These are phyloP conservation scores for Aphidius colemani DNA, from an alignment of 2,888 invertebrate genomes.

Conservation along the genomic window DNA sequence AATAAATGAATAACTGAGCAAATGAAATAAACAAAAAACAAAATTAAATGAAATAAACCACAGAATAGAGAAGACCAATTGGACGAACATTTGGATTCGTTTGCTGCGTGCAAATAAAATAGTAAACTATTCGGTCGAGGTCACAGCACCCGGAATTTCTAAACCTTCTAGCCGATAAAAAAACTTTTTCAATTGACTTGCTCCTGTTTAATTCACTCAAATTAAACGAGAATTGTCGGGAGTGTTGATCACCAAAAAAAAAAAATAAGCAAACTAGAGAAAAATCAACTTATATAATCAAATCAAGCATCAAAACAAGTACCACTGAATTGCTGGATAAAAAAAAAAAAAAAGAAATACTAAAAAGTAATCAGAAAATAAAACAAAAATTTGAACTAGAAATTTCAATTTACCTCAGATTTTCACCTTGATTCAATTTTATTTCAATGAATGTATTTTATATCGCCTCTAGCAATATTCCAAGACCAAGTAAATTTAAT, in stretches of 20 bases:
- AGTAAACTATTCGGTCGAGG: constrained; percentile 24
- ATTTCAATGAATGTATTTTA: neutral
- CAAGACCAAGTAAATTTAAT: no score
- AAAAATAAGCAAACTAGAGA: constrained; percentile 28
- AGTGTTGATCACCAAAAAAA: constrained; percentile 14
- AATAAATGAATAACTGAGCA: neutral
- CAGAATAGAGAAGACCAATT: constrained; percentile 23
- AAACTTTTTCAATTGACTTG: constrained; percentile 55
- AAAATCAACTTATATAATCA: constrained; percentile 13
- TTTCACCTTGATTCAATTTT: constrained; percentile 14
- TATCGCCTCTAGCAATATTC: no score
- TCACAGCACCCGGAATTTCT: constrained; percentile 45
- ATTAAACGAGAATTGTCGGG: constrained; percentile 26
- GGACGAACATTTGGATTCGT: constrained; percentile 32
- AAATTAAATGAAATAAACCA: constrained; percentile 6
- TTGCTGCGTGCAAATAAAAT: constrained; percentile 18
- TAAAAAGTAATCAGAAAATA: neutral
- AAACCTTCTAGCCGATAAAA: constrained; percentile 47
- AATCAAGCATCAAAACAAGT: constrained; percentile 1
- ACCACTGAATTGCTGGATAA: constrained; percentile 10
- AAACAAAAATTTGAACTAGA: constrained; percentile 18
- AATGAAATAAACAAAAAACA: neutral
- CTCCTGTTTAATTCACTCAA: constrained; percentile 47
- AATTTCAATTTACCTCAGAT: constrained; percentile 25
- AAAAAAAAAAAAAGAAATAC: constrained; percentile 12